A percentile compares a stretch with the other conserved stretches of the same genome.
Evolutionary conservation across 2,888 invertebrate species (phyloP).

Genomic region (Cynaeus angustus): DNA sequence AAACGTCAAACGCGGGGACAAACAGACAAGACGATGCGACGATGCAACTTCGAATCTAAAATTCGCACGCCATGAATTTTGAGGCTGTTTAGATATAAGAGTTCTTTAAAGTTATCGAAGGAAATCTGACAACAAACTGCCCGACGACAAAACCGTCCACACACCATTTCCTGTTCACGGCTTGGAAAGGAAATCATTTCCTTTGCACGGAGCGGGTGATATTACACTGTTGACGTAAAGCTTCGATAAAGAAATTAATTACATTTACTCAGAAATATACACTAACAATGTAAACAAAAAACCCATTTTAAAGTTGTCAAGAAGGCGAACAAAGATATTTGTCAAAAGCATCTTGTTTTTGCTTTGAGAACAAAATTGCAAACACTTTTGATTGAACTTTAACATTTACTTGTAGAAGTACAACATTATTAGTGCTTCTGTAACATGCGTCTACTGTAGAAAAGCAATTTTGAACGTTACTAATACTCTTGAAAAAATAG

Average conservation of each 20-base stretch:
- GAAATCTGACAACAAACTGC: conserved; percentile 33
- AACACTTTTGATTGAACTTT: too few species aligned
- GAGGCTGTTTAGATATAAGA: conserved; percentile 27
- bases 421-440: too few species aligned
- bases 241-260: conserved; percentile 16
- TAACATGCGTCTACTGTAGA: too few species aligned
- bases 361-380: too few species aligned
- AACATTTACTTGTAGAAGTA: too few species aligned
- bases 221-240: conserved; percentile 6
- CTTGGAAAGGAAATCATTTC: conserved; percentile 29
- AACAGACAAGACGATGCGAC: conserved; percentile 21
- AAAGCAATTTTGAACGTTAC: too few species aligned
- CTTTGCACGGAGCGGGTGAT: background rate
- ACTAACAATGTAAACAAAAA: too few species aligned
- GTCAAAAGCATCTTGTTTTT: too few species aligned
- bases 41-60: conserved; percentile 28
- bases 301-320: too few species aligned
- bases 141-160: conserved; percentile 28
- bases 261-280: background rate
- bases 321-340: too few species aligned
- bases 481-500: too few species aligned
- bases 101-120: conserved; percentile 11
- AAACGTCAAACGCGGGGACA: conserved; percentile 26
- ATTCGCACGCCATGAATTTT: conserved; percentile 32
- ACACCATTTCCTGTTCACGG: conserved; percentile 33